Evolutionary conservation across 37 sponge, comb jelly and placozoan species (phyloP).

Genomic region (Cliona cf. orientalis): DNA sequence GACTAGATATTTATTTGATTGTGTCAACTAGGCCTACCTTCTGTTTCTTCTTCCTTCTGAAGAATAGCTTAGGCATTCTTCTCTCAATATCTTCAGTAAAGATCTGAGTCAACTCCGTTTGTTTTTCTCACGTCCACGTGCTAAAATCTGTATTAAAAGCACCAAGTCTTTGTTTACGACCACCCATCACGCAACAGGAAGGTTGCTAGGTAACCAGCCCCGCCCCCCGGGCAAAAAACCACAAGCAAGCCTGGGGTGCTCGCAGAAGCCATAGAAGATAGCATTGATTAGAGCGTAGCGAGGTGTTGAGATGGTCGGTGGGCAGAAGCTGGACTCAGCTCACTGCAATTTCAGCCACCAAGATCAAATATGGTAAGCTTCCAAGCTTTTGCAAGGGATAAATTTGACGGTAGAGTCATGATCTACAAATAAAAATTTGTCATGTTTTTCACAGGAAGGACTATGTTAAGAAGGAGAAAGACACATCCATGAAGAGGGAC

Average conservation of each 20-base stretch:
- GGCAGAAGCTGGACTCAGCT: slow-evolving; percentile 35
- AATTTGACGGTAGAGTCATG: not conserved
- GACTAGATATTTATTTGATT: no score
- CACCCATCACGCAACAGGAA: no score
- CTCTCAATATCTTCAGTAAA: no score
- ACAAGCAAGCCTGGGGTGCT: not conserved
- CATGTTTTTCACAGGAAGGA: slow-evolving; percentile 69
- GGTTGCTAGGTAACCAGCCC: slow-evolving; percentile 1
- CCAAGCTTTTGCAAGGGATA: not conserved
- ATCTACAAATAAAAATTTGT: not conserved
- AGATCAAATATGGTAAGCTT: slow-evolving; percentile 75
- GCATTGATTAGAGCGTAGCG: not conserved
- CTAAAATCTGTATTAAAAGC: no score
- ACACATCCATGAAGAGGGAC: slow-evolving; percentile 56
- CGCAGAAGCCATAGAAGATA: no score
- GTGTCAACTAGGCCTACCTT: no score
- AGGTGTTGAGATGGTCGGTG: slow-evolving; percentile 12
- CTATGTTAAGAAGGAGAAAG: slow-evolving; percentile 70
- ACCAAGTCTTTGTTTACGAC: no score
- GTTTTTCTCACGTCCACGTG: no score
- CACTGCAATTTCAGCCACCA: slow-evolving; percentile 34
- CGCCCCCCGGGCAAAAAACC: not conserved
- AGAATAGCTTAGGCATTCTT: slow-evolving; percentile 16
- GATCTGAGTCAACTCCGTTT: no score
- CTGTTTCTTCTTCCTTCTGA: slow-evolving; percentile 25